A percentile compares a stretch with the other conserved stretches of the same genome.
These are phyloP conservation scores for Drosophila formosana DNA, from an alignment of 2,888 invertebrate genomes.

Conservation along the genomic window DNA sequence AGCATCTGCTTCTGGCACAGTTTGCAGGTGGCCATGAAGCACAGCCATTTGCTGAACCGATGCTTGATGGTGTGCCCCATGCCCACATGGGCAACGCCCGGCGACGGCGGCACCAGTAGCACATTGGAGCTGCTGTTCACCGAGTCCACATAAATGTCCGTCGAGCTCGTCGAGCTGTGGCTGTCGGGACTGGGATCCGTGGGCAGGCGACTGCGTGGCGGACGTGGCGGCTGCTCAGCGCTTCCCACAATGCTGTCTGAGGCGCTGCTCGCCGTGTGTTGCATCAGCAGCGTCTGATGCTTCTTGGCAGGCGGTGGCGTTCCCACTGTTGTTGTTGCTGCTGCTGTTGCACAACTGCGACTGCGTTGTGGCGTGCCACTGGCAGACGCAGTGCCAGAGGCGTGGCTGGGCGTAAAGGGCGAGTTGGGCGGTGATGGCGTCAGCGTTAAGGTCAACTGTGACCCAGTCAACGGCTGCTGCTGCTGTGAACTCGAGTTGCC, in stretches of 20 bases:
- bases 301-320: slow-evolving; percentile 92
- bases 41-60: slow-evolving; percentile 95
- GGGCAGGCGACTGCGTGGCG: slow-evolving; percentile 81
- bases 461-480: slow-evolving; percentile 58
- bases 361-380: slow-evolving; percentile 82
- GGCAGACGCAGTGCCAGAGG: slow-evolving; percentile 48
- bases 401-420: slow-evolving; percentile 77
- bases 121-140: slow-evolving; percentile 74
- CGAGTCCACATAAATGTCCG: slow-evolving; percentile 80
- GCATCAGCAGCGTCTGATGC: slow-evolving; percentile 87
- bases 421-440: slow-evolving; percentile 85
- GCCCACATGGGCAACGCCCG: slow-evolving; percentile 91
- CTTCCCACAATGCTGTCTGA: slow-evolving; percentile 24
- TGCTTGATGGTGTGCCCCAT: slow-evolving; percentile 97
- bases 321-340: slow-evolving; percentile 50
- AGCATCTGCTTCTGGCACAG: slow-evolving; percentile 95
- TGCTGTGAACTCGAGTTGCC: slow-evolving; percentile 34
- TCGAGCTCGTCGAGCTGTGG: slow-evolving; percentile 82
- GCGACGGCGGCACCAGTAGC: slow-evolving; percentile 87
- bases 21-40: slow-evolving; percentile 95
- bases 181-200: slow-evolving; percentile 85
- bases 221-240: slow-evolving; percentile 52
- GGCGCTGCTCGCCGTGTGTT: slow-evolving; percentile 28
- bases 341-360: slow-evolving; percentile 56
- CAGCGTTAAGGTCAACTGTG: slow-evolving; percentile 81